These are phyloP conservation scores for Periphyllus acericola DNA, from an alignment of 2,888 invertebrate genomes.

Conservation along the genomic window DNA sequence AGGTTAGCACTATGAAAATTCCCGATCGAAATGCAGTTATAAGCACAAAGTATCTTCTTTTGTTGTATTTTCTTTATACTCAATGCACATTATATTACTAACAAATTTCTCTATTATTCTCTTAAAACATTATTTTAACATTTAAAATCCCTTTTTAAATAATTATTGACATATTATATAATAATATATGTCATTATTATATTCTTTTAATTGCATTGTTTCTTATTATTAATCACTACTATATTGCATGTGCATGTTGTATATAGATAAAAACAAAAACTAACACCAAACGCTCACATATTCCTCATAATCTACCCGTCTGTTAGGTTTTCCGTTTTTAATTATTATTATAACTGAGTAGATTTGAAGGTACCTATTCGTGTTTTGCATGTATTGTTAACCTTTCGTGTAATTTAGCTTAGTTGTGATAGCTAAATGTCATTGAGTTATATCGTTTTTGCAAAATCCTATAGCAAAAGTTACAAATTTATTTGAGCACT, in stretches of 20 bases:
- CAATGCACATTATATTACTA: constrained; percentile 33
- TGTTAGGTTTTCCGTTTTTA: not conserved
- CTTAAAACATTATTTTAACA: constrained; percentile 13
- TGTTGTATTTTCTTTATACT: constrained; percentile 47
- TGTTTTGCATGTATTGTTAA: not conserved
- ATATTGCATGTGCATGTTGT: not conserved
- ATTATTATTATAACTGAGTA: not conserved
- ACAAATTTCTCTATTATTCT: constrained; percentile 29
- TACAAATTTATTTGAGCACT: not conserved
- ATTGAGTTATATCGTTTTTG: not conserved
- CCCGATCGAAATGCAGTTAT: constrained; percentile 48
- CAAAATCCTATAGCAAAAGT: no score
- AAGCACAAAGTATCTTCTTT: constrained; percentile 58
- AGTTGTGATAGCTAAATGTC: not conserved
- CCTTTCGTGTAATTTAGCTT: not conserved
- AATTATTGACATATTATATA: not conserved
- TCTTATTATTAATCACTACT: not conserved
- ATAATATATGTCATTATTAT: not conserved
- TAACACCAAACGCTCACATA: not conserved
- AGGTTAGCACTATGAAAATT: constrained; percentile 59
- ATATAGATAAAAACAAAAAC: not conserved
- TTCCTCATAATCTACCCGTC: not conserved
- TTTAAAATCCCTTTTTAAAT: constrained; percentile 4
- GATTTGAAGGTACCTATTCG: not conserved
- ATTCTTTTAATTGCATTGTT: not conserved